Base-by-base conservation (phyloP, 2,888 invertebrate species). In the Drosophila colorata region DNA sequence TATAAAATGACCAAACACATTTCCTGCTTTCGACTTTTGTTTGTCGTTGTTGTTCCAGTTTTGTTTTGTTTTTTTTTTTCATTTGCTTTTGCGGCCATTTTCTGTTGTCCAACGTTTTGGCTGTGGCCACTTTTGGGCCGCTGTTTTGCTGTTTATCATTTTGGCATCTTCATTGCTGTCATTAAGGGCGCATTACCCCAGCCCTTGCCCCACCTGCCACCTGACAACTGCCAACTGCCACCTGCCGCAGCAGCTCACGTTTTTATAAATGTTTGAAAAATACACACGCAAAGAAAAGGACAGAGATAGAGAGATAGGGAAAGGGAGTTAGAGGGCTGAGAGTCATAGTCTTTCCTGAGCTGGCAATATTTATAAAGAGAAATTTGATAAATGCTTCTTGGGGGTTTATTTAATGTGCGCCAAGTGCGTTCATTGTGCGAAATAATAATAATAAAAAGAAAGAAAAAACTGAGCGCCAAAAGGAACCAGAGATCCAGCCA, bases 161-260 rank as follows among this genome's bases (percentile, higher is more conserved):
- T 89, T 89, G 88, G 89, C 86, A 87, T 83, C 89, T 89, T 89
- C 89, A 89, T 85, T 83, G 86, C 88, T 88, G 87, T 86, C 89
- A 86, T 86, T 86, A 86, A 89, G 88, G 83, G 74, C 73, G 66
- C 89, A 86, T 89, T 86, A 78, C 63, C 70, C 60, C 74, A 55
- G 48, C 43, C 56, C 56, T 5, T 47, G 35, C 25, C 48, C 14
- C 20, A 48, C 61, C 69, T 48, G 55, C 49, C 48, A 28, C 14
- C 38, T 40, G 40, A 11, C 40, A 11, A 8, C 44, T 38, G 28
- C 6, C 53, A 16, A 53, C 43, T 43, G 53, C 43, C 53, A 58
- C 31, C 78, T 65, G 70, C 60, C 60, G 31, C 46, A 28, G 65
- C 74, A 87, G 83, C 86, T 87, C 83, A 76, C 78, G 71, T 52